A percentile compares a stretch with the other conserved stretches of the same genome.
phyloP scores from a whole-genome alignment of 2,888 invertebrate genomes.

The Pristionchus fissidentatus region DNA sequence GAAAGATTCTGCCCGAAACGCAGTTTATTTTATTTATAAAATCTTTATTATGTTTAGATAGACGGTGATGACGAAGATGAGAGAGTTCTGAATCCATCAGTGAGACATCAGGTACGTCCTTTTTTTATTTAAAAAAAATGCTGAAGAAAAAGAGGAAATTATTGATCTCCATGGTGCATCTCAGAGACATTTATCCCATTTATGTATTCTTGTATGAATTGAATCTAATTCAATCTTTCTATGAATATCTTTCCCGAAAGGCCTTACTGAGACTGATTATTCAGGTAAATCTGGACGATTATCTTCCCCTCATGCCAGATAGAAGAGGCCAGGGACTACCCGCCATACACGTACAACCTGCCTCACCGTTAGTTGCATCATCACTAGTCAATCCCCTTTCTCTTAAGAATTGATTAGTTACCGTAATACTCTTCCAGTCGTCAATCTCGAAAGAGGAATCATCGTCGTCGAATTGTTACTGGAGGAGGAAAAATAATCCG shows the following conservation, averaged over 20 bases:
- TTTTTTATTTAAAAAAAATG: too few relatives aligned
- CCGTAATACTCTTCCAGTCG: background rate
- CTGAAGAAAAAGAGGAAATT: too few relatives aligned
- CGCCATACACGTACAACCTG: background rate
- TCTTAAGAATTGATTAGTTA: too few relatives aligned
- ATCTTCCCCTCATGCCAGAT: conserved; percentile 39
- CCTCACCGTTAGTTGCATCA: background rate
- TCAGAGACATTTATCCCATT: background rate
- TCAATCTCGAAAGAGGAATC: conserved; percentile 20
- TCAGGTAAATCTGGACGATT: conserved; percentile 28
- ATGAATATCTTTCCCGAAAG: too few relatives aligned
- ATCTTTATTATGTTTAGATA: conserved; percentile 26
- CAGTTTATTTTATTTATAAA: background rate
- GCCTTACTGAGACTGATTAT: too few relatives aligned
- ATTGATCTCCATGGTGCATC: too few relatives aligned
- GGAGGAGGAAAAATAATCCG: background rate
- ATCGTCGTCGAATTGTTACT: conserved; percentile 4
- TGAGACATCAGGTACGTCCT: conserved; percentile 13
- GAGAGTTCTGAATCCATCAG: background rate
- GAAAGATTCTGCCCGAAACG: too few relatives aligned
- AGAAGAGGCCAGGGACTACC: background rate
- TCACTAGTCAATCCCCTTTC: background rate
- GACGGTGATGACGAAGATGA: conserved; percentile 20
- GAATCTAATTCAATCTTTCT: background rate
- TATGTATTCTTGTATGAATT: background rate